Evolutionary conservation across 2,797 vertebrate genomes (phyloP), one percentile per base, ranked within the genome.

Genomic region (Halcyon leucocephala): DNA sequence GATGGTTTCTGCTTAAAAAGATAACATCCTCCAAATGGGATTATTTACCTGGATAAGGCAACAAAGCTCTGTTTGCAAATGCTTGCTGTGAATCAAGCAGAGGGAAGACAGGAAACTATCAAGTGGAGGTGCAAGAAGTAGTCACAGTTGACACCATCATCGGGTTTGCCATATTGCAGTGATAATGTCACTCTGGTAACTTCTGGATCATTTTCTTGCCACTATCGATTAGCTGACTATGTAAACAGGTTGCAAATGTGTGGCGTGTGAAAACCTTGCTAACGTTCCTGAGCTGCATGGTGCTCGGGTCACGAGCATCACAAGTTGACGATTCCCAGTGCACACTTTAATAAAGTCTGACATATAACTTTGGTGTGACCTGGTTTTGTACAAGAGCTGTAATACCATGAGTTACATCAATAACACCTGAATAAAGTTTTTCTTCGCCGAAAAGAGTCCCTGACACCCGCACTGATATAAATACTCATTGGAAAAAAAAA

Each of bases 291-390:
- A 57, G 6, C 64, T 20, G 60, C 72, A 72, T 52, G 74, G 64
- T 57, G 28, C 76, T 41, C 21, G 9, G 78, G 84, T 88, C 78
- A 91, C 12, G 41, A 78, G 72, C 66, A 76, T 24, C 76, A 46
- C 28, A 29, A 73, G 61, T 35, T 81, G 88, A 80, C 69, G 84
- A 26, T 79, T 83, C 61, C 66, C 42, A 26, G 35, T 4, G 41
- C 49, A 25, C 26, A 6, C 76, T 85, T 95, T 67, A 94, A 94
- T 92, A 89, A 97, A 86, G 57, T 19, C 24, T 86, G 65, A 48
- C 85, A 62, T 55, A 6, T 10, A 86, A 90, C 92, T 92, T 44
- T 64, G 82, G 76, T 13, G 1, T 69, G 69, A 93, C 91, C 82
- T 94, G 78, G 66, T 58, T 92, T 74, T 73, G 52, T 69, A 62